phyloP scores from a whole-genome alignment of 2,797 vertebrate genomes.

The Serranus cabrilla region DNA sequence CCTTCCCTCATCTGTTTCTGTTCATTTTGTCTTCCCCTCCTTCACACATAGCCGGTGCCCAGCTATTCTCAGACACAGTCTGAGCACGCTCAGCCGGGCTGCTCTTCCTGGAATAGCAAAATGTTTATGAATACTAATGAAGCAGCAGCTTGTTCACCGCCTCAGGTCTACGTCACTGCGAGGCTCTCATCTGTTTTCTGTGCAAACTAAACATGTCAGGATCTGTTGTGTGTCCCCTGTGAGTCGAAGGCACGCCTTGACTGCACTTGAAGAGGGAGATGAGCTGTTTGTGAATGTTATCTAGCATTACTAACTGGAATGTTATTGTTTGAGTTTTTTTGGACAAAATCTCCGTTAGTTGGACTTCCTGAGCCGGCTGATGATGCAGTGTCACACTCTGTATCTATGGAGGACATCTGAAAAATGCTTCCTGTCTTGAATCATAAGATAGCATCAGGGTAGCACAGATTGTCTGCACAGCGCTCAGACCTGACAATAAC shows the following conservation, averaged over 20 bases:
- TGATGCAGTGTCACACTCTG: conserved; percentile 15
- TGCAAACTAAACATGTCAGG: conserved; percentile 45
- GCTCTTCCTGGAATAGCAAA: conserved; percentile 48
- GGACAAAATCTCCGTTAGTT: conserved; percentile 1
- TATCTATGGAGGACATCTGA: conserved; percentile 53
- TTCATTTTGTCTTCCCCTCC: conserved; percentile 26
- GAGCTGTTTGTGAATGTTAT: conserved; percentile 25
- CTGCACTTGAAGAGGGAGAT: neutral
- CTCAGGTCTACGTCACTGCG: conserved; percentile 20
- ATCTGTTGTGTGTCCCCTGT: conserved; percentile 24
- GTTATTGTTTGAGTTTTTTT: conserved; percentile 8
- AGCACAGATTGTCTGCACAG: conserved; percentile 34
- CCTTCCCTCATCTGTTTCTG: neutral
- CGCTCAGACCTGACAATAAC: conserved; percentile 56
- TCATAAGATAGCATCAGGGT: conserved; percentile 53
- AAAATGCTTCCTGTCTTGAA: conserved; percentile 61
- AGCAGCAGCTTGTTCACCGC: conserved; percentile 29
- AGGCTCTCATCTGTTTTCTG: conserved; percentile 30
- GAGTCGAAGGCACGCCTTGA: neutral
- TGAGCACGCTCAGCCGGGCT: conserved; percentile 52
- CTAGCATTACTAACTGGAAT: conserved; percentile 3
- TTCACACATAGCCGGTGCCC: conserved; percentile 24
- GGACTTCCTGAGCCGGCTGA: neutral
- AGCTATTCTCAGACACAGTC: conserved; percentile 50
- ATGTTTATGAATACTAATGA: conserved; percentile 69